A percentile compares a stretch with the other conserved stretches of the same genome.
Conservation (phyloP, 2,888 invertebrate species). For the Agrochola circellaris region DNA sequence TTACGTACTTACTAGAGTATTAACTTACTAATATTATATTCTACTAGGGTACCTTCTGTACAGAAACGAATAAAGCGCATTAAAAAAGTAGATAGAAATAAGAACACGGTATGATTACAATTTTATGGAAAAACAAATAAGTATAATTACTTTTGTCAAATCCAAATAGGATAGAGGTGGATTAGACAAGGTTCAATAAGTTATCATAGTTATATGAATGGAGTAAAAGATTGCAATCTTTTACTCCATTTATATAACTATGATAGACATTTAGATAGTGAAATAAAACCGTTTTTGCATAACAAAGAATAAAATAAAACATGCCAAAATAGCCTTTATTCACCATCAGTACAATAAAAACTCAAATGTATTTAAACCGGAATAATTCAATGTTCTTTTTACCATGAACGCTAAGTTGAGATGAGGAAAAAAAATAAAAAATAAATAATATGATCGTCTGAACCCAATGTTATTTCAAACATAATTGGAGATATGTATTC, state of each 20-base stretch:
- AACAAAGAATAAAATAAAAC: background rate
- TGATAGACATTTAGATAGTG: no score
- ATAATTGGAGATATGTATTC: background rate
- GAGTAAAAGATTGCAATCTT: background rate
- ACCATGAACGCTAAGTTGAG: background rate
- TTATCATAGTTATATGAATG: background rate
- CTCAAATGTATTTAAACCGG: constrained; percentile 23
- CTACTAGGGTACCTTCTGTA: background rate
- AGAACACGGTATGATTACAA: background rate
- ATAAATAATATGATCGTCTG: background rate
- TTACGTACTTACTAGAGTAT: no score
- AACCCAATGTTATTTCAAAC: constrained; percentile 11
- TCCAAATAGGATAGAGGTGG: background rate
- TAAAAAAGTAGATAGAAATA: background rate
- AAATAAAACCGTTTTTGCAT: background rate
- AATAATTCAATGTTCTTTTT: constrained; percentile 23
- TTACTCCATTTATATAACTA: no score
- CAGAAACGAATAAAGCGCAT: background rate
- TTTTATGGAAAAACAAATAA: background rate
- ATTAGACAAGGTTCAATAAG: background rate
- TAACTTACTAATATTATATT: background rate
- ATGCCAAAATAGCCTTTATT: background rate
- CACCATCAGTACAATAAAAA: background rate
- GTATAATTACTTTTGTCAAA: background rate
- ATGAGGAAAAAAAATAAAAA: no score